Conservation (phyloP, 30 jellyfish, hydroid and myxozoan genomes). For the Pelagia noctiluca region DNA sequence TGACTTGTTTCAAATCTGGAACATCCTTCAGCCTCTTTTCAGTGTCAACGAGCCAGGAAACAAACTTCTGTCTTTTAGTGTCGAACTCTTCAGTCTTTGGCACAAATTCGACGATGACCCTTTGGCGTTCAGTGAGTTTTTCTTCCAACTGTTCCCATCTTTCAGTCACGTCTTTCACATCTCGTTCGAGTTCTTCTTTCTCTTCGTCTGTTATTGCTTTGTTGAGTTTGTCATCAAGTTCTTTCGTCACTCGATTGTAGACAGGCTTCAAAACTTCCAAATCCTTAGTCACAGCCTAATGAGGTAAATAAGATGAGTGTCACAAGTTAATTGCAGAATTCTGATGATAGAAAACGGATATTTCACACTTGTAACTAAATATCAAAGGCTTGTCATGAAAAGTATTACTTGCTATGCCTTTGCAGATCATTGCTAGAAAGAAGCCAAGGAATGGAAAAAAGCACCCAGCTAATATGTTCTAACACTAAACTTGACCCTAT, state of each 20-base stretch:
- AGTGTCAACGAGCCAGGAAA: constrained; percentile 63
- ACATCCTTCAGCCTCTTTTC: constrained; percentile 69
- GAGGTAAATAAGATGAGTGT: too few species aligned
- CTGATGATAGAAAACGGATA: too few species aligned
- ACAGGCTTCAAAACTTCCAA: constrained; percentile 71
- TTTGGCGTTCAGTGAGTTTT: constrained; percentile 54
- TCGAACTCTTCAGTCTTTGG: constrained; percentile 76
- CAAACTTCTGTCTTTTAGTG: constrained; percentile 33
- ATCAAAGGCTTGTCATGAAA: too few species aligned
- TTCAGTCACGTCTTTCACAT: constrained; percentile 48
- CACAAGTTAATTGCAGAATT: too few species aligned
- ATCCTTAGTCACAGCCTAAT: constrained; percentile 67
- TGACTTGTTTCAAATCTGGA: constrained; percentile 67
- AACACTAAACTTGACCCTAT: too few species aligned
- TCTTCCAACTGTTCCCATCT: constrained; percentile 77
- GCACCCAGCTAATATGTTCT: too few species aligned
- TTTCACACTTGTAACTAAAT: too few species aligned
- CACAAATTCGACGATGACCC: constrained; percentile 61
- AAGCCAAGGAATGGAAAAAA: too few species aligned
- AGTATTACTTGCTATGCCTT: too few species aligned
- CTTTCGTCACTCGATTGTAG: constrained; percentile 68
- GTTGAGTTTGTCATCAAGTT: constrained; percentile 62
- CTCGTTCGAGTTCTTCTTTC: constrained; percentile 47
- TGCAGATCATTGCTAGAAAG: too few species aligned
- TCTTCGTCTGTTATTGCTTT: constrained; percentile 66